These are phyloP conservation scores for Alethe castanea DNA, from an alignment of 2,113 vertebrate genomes.

Conservation along the genomic window DNA sequence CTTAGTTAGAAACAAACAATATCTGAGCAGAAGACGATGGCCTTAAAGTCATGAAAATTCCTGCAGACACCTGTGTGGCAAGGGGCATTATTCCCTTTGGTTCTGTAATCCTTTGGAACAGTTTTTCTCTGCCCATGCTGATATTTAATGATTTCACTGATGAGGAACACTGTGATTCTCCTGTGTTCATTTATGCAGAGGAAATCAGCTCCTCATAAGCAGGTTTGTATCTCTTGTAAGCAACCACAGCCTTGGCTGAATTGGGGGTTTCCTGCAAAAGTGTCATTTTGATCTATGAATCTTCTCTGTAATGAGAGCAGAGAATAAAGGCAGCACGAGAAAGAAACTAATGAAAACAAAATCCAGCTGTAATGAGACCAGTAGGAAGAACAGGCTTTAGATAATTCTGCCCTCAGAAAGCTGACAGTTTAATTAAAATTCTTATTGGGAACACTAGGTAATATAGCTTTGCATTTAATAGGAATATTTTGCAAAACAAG, in stretches of 20 bases:
- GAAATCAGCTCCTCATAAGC: conserved; percentile 11
- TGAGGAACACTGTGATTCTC: neutral
- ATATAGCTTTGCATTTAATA: conserved; percentile 35
- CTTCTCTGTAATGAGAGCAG: conserved; percentile 27
- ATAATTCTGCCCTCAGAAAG: conserved; percentile 34
- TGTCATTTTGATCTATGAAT: conserved; percentile 50
- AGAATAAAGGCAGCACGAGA: conserved; percentile 52
- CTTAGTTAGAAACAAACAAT: neutral
- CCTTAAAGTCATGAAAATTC: neutral
- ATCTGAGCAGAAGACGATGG: neutral
- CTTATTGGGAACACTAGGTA: conserved; percentile 21
- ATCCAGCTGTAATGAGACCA: conserved; percentile 53
- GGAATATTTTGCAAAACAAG: conserved; percentile 43
- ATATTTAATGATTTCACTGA: neutral
- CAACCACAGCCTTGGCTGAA: neutral
- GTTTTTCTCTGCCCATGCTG: neutral
- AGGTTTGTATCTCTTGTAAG: neutral
- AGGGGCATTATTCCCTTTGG: neutral
- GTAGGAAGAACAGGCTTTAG: conserved; percentile 16
- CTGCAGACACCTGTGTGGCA: neutral
- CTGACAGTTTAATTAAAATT: conserved; percentile 71
- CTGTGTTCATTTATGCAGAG: neutral
- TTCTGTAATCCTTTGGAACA: neutral
- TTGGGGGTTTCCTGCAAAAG: neutral
- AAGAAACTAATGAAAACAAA: conserved; percentile 63